Base-by-base conservation (phyloP, 2,797 vertebrate genomes). In the Gymnoscopelus braueri region DNA sequence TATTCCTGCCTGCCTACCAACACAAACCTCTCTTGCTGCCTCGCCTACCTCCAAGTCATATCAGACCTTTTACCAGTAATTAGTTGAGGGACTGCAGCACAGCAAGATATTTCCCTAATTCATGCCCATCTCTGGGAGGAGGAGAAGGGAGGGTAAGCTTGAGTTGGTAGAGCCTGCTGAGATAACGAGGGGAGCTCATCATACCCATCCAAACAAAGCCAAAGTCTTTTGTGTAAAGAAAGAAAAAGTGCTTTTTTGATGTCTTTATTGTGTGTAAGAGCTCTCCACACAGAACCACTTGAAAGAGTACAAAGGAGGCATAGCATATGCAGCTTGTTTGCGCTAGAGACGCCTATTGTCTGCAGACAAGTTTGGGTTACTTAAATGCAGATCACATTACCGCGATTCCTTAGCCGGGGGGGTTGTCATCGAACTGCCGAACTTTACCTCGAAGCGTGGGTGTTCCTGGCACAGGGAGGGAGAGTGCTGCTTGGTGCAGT, bases 51-150 rank as follows among this genome's bases (percentile, higher is more conserved):
- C 75, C 71, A 1, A 84, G 88, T 88, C 81, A 83, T 67, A 82
- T 78, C 69, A 81, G 80, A 87, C 86, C 84, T 84, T 91, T 89
- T 75, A 82, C 71, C 75, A 73, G 74, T 88, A 87, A 89, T 91
- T 81, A 90, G 85, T 77, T 72, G 72, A 84, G 86, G 85, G 79
- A 82, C 81, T 81, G 75, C 79, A 76, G 79, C 68, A 80, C 85
- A 81, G 84, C 66, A 0, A 78, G 86, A 72, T 60, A 80, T 86
- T 83, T 78, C 72, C 78, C 83, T 77, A 75, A 87, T 83, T 79
- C 65, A 23, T 74, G 35, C 62, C 51, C 71, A 63, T 88, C 83
- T 76, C 62, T 60, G 67, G 76, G 56, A 82, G 72, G 60, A 71
- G 69, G 69, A 75, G 60, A 65, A 14, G 47, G 73, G 62, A 74